Base-by-base conservation (phyloP, 2,888 invertebrate genomes). In the Fissipunctia ypsillon region DNA sequence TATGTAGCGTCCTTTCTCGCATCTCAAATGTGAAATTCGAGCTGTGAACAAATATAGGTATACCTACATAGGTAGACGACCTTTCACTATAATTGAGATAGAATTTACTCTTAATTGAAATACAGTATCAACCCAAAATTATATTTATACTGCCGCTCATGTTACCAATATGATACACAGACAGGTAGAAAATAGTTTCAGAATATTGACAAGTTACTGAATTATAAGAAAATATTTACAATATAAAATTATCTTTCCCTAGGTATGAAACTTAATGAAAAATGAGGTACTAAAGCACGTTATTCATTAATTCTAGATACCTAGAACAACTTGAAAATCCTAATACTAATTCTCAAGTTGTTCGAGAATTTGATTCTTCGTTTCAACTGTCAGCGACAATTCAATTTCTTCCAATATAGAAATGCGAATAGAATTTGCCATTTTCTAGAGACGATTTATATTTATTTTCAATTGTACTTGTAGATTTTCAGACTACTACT, bases 41-140 rank as follows among this genome's bases (percentile, higher is more conserved):
- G 5, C 25, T 60, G 38, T 16, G 35, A 38, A 10, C n/a, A 45
- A 45, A 54, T 56, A 19, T 10, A 43, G 16, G 43, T 4, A 43
- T 28, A 50, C 41, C 19, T 38, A 38, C 7, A 6, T 28, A 45
- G 35, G 19, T 19, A 16, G 31, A 35, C 28, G n/a, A 63, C 48
- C 64, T 57, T 63, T 50, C 3, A 41, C 41, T 43, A 45, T 57
- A 43, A 64, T 74, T 74, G 43, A 64, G 56, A 64, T 48, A 59
- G 28, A 74, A 50, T 64, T 73, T 50, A 43, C 41, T 64, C 56
- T 41, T 41, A 43, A 57, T 74, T 43, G 14, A 73, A 43, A 50
- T 16, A 50, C 25, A 41, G 19, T n/a, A 56, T 25, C 22, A 12
- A 12, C 41, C 48, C 5, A 41, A 25, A 48, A 64, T 56, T 38